Percentiles rank a stretch among this genome's conserved stretches.
Evolutionary conservation across 2,888 invertebrate genomes (phyloP).

Genomic region (Clunio marinus): DNA sequence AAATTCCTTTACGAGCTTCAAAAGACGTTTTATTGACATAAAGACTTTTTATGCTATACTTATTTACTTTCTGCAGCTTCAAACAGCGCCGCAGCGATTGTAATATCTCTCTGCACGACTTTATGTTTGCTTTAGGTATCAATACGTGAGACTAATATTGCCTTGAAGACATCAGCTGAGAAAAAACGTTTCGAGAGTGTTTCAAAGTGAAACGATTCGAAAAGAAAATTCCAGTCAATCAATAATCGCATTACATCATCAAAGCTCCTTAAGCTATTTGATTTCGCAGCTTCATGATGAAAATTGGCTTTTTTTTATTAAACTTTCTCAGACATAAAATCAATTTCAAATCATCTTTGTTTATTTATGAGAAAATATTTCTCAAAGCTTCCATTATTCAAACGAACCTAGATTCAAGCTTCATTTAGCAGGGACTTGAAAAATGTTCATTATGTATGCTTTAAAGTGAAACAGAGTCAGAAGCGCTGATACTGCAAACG

Average conservation of each 20-base stretch:
- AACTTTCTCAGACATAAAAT: no score
- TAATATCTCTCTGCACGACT: not conserved
- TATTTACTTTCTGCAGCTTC: not conserved
- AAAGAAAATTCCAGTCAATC: not conserved
- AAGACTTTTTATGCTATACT: not conserved
- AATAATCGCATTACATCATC: constrained; percentile 20
- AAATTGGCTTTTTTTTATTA: constrained; percentile 17
- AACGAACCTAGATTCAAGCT: no score
- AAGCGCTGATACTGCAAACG: no score
- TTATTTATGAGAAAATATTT: no score
- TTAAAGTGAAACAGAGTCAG: no score
- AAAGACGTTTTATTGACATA: constrained; percentile 4
- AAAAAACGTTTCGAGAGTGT: constrained; percentile 1
- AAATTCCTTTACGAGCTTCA: constrained; percentile 6
- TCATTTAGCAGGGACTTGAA: no score
- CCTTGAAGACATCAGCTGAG: constrained; percentile 2
- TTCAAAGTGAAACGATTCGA: not conserved
- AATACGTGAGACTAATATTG: constrained; percentile 8
- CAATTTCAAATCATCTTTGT: no score
- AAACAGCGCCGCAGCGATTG: not conserved
- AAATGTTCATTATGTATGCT: no score
- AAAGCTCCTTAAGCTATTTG: constrained; percentile 9
- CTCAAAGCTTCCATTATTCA: no score
- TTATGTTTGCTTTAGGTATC: not conserved
- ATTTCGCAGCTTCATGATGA: not conserved